Percentiles rank a stretch among this genome's conserved stretches.
phyloP scores from a whole-genome alignment of 2,888 invertebrate genomes.

The Melinaea marsaeus region DNA sequence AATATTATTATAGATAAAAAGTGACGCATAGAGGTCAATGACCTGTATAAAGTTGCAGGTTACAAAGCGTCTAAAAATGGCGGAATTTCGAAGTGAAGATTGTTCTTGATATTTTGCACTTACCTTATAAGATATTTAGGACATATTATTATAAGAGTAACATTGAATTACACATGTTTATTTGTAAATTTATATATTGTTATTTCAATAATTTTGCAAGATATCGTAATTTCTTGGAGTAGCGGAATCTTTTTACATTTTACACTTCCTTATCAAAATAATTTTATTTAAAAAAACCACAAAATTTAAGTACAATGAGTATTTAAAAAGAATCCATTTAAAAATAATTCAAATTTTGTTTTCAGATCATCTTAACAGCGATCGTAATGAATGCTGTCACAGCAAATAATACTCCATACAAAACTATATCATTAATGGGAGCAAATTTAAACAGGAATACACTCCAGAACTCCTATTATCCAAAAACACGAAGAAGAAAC shows the following conservation, averaged over 20 bases:
- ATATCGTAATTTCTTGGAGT: background rate
- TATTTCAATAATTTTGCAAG: background rate
- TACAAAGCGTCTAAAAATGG: no score
- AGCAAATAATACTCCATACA: constrained; percentile 20
- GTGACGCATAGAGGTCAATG: no score
- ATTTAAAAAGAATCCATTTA: background rate
- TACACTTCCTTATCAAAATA: background rate
- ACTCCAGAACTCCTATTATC: constrained; percentile 1
- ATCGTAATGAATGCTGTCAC: constrained; percentile 32
- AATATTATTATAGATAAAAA: background rate
- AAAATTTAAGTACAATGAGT: background rate
- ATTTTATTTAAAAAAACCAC: background rate
- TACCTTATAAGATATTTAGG: no score
- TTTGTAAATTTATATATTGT: background rate
- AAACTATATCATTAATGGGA: constrained; percentile 17
- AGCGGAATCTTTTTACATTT: background rate
- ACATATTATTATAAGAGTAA: background rate
- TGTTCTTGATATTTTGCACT: no score
- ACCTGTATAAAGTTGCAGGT: no score
- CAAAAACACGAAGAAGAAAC: constrained; percentile 42
- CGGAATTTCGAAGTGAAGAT: no score
- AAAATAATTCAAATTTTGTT: constrained; percentile 19
- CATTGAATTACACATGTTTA: background rate
- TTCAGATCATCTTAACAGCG: constrained; percentile 39
- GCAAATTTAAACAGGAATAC: constrained; percentile 9